Evolutionary conservation across 2,888 invertebrate genomes (phyloP).

Genomic region (Dinocampus coccinellae): DNA sequence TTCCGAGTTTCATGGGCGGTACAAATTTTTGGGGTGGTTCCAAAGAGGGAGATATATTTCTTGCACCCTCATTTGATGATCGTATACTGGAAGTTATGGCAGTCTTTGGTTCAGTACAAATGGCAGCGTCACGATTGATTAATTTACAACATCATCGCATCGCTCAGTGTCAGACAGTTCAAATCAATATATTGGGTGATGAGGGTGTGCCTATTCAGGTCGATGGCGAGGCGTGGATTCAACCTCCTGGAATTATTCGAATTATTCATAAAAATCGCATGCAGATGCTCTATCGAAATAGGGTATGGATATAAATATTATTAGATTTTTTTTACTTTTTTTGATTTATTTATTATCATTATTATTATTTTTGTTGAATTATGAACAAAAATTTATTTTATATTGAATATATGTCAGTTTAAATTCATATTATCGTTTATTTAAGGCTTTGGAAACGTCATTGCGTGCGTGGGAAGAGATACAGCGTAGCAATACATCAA

Average conservation of each 20-base stretch:
- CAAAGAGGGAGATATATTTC: conserved; percentile 90
- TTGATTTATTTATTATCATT: background rate
- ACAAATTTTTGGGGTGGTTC: conserved; percentile 98
- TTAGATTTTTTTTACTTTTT: conserved; percentile 13
- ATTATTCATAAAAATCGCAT: conserved; percentile 97
- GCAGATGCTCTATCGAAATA: conserved; percentile 94
- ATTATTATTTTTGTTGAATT: background rate
- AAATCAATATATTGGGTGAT: conserved; percentile 94
- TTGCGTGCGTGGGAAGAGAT: conserved; percentile 90
- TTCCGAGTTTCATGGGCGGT: conserved; percentile 98
- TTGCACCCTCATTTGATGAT: conserved; percentile 96
- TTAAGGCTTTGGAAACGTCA: conserved; percentile 86
- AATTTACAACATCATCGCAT: conserved; percentile 97
- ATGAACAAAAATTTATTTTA: no score
- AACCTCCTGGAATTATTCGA: conserved; percentile 95
- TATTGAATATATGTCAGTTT: background rate
- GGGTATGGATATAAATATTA: conserved; percentile 70
- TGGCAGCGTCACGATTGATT: conserved; percentile 95
- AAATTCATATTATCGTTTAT: background rate
- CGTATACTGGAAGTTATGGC: conserved; percentile 97
- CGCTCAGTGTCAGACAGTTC: conserved; percentile 95
- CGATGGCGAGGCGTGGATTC: conserved; percentile 98
- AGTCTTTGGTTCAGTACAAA: conserved; percentile 97
- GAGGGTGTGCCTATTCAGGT: conserved; percentile 96
- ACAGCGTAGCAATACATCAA: conserved; percentile 72